Base-by-base conservation (phyloP, 92 coral and sea anemone species). In the Hydrozoanthus gracilis region DNA sequence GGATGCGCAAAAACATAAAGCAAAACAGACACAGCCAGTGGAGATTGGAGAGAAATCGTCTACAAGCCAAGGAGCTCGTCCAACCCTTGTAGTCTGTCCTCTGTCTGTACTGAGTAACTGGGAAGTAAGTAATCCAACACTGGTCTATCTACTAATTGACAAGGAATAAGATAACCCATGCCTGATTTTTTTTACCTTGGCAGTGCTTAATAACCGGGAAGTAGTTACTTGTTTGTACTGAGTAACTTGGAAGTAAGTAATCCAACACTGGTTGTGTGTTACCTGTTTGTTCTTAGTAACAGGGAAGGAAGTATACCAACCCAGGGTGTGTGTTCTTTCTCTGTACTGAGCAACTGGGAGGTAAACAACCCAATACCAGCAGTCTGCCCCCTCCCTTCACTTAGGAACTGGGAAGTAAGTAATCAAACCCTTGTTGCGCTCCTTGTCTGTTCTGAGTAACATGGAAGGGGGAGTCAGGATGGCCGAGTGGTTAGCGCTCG, bases 161-260 rank as follows among this genome's bases (percentile, higher is more conserved):
- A 27, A 27, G 39, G 39, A 61, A 18, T 88, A 88, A 67, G 86
- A 86, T 27, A 82, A 90, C 13, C 93, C 95, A 15, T 91, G 95
- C 39, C 83, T 93, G 12, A 92, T 93, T 13, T 86, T 93, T 20
- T 91, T 92, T 58, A 94, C 96, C 27, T 71, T 93, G 39, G 89
- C 96, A 16, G 95, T 93, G n/a, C 84, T 93, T 10, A 93, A 95
- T 16, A 89, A 92, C 93, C 92, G 96, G 96, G 92, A 91, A 92
- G 96, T 93, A 92, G 58, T 52, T 14, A 61, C 13, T 74, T 17
- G 39, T 44, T 4, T 14, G 44, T 17, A 66, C 27, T 18, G 8
- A 6, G 71, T 17, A 17, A 66, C 2, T 66, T 2, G 18, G 18
- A 46, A 45, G 90, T 88, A 60, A 86, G 83, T n/a, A 61, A 86